phyloP scores from a whole-genome alignment of 2,888 invertebrate genomes.

The Meteorus colon region DNA sequence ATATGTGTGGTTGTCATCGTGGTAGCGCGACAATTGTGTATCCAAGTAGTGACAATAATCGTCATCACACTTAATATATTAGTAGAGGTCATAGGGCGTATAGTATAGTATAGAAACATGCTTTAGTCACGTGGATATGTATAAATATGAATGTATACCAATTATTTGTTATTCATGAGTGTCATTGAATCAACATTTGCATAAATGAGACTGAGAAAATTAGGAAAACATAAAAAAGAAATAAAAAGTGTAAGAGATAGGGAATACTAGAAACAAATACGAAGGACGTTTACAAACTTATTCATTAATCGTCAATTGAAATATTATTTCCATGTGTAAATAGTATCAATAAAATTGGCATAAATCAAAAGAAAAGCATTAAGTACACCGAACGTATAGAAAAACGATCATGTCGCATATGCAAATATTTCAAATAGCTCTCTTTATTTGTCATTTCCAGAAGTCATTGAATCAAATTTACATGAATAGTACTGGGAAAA shows the following conservation, averaged over 20 bases:
- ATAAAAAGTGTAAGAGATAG: background rate
- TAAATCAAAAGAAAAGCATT: background rate
- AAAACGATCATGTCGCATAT: too few species aligned
- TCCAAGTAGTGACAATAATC: background rate
- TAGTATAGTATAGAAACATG: background rate
- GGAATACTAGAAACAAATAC: background rate
- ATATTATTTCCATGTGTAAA: background rate
- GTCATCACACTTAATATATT: background rate
- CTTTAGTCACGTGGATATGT: background rate
- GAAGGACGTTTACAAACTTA: background rate
- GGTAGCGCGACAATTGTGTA: background rate
- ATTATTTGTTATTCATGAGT: background rate
- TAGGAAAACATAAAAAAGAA: background rate
- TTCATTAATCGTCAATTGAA: background rate
- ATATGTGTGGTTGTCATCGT: background rate
- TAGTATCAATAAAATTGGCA: background rate
- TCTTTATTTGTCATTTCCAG: background rate
- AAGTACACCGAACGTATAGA: too few species aligned
- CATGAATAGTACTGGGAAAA: conserved; percentile 21
- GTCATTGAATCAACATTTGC: conserved; percentile 14
- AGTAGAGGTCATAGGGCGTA: background rate
- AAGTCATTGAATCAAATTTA: conserved; percentile 6
- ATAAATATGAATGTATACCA: background rate
- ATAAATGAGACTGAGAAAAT: conserved; percentile 15
- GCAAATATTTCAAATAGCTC: too few species aligned